Base-by-base conservation (phyloP, 2,888 invertebrate species). In the Drosophila mercatorum region DNA sequence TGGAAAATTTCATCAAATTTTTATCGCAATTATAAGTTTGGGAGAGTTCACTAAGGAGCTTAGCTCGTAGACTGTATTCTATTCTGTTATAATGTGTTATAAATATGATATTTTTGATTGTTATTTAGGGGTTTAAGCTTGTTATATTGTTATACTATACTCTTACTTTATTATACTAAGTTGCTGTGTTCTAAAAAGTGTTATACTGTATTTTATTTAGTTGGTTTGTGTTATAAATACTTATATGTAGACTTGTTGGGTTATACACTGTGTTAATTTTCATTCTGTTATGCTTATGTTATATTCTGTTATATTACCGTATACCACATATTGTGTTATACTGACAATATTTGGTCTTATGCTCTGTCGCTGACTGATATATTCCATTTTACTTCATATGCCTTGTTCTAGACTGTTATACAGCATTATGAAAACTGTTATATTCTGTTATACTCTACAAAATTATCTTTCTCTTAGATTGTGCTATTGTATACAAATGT, bases 21-120 rank as follows among this genome's bases (percentile, higher is more conserved):
- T 17, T 2, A 47, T 58, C 28, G 5, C 10, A 28, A 38, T 58
- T 38, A 46, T 36, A 46, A 38, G n/a, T 58, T 57, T 56, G 47
- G 2, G 7, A 36, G 31, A 36, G 22, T 11, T 36, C 52, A 14
- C 26, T 14, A 51, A 51, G 36, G 22, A 26, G 38, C 38, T 53
- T 38, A 53, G 28, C n/a, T 40, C 10, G 10, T 28, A 14, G 14
- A 40, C 11, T 41, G 55, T 55, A 5, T 34, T 17, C 34, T 34
- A 34, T 2, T 51, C 2, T 51, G 22, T n/a, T 40, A 38, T 5
- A 31, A 49, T 49, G 49, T 49, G 49, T n/a, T 34, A 34, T 51
- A 51, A 31, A 49, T n/a, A 34, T 17, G 22, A 1, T 11, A 2
- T 34, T 11, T 34, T 34, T 34, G 1, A 51, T 51, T 51, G 1